These are phyloP conservation scores for Gisinianus flammeolus DNA, from an alignment of 2,888 invertebrate genomes.

Conservation along the genomic window DNA sequence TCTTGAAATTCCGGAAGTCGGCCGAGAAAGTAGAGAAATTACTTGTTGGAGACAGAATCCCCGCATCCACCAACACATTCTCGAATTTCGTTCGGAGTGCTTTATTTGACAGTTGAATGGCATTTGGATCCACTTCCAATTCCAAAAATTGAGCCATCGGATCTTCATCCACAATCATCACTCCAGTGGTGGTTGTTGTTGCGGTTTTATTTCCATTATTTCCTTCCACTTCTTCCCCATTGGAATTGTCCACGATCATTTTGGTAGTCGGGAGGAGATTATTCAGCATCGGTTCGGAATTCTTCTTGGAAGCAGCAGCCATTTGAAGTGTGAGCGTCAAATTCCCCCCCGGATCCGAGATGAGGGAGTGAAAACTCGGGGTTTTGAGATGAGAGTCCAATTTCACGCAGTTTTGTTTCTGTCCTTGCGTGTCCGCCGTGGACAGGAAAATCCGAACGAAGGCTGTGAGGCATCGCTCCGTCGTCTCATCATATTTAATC, in stretches of 20 bases:
- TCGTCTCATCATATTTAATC: constrained; percentile 49
- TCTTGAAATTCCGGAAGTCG: constrained; percentile 56
- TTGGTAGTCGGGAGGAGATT: not conserved
- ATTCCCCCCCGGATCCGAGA: constrained; percentile 44
- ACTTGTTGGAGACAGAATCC: constrained; percentile 52
- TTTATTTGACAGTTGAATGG: constrained; percentile 43
- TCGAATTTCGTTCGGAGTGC: constrained; percentile 48
- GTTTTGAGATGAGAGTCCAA: constrained; percentile 32
- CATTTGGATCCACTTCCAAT: not conserved
- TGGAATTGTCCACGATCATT: not conserved
- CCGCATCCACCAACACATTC: constrained; percentile 49
- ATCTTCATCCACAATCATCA: not conserved
- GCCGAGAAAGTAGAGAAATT: constrained; percentile 53
- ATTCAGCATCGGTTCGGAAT: not conserved
- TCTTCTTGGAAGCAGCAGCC: not conserved
- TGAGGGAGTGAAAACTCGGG: constrained; percentile 51
- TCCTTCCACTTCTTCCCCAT: not conserved
- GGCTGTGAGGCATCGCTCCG: constrained; percentile 56
- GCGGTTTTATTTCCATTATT: not conserved
- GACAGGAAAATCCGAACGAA: constrained; percentile 55
- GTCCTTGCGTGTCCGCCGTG: constrained; percentile 37
- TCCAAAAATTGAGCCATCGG: not conserved
- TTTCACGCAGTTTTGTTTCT: not conserved
- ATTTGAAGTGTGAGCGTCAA: constrained; percentile 33
- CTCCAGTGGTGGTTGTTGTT: not conserved